These are phyloP conservation scores for Ahaetulla prasina DNA, from an alignment of 2,113 vertebrate genomes.

Conservation along the genomic window DNA sequence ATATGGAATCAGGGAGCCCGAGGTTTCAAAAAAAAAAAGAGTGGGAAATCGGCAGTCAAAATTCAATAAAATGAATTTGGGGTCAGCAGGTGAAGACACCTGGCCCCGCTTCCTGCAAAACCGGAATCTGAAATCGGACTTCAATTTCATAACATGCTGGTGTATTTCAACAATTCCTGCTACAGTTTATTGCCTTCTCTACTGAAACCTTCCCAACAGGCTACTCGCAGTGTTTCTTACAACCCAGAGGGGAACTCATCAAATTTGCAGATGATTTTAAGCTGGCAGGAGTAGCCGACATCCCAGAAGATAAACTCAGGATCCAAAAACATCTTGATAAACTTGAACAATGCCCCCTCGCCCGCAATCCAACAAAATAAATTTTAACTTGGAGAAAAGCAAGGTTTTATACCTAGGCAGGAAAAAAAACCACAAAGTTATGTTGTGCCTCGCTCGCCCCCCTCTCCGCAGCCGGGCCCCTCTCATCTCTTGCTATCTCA, in stretches of 20 bases:
- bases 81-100: not conserved
- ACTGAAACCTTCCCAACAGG: not conserved
- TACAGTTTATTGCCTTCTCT: not conserved
- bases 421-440: too few species aligned
- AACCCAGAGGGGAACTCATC: not conserved
- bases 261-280: too few species aligned
- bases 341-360: too few species aligned
- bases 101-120: not conserved
- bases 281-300: too few species aligned
- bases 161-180: not conserved
- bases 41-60: not conserved
- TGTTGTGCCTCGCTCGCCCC: too few species aligned
- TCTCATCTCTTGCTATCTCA: too few species aligned
- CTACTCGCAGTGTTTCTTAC: not conserved
- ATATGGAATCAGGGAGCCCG: accelerated
- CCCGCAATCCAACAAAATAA: too few species aligned
- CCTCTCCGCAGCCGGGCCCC: too few species aligned
- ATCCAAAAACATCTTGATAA: too few species aligned
- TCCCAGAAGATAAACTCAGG: too few species aligned
- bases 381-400: too few species aligned
- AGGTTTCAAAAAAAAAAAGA: not conserved
- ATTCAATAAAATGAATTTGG: not conserved
- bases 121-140: not conserved
- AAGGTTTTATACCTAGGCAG: too few species aligned
- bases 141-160: not conserved